Evolutionary conservation across 2,113 vertebrate species (phyloP).

Genomic region (Semnornis frantzii): DNA sequence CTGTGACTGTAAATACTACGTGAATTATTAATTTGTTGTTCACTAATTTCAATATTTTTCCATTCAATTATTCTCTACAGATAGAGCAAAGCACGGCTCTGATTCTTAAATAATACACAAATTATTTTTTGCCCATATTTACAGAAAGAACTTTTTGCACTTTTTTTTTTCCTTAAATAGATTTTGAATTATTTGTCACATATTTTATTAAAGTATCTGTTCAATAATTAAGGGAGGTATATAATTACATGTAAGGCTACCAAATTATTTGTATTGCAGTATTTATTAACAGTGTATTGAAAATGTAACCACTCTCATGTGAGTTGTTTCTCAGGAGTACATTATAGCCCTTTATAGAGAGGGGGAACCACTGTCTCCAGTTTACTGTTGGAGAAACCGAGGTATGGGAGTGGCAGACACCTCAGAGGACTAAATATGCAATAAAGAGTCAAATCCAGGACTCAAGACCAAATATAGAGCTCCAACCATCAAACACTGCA

Average conservation of each 20-base stretch:
- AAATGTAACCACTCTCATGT: background rate
- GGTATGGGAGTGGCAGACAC: no score
- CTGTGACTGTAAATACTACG: conserved; percentile 16
- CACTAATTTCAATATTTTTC: conserved; percentile 49
- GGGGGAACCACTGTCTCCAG: background rate
- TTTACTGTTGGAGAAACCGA: background rate
- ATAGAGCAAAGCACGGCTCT: conserved; percentile 15
- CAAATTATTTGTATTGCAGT: background rate
- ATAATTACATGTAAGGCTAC: conserved; percentile 46
- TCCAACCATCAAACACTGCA: background rate
- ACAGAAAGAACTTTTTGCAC: conserved; percentile 32
- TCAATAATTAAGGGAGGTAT: conserved; percentile 60
- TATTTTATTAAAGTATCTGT: conserved; percentile 61
- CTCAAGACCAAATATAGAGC: background rate
- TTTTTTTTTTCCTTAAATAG: conserved; percentile 14
- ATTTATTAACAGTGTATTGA: conserved; percentile 1
- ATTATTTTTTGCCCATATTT: conserved; percentile 53
- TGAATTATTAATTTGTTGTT: conserved; percentile 65
- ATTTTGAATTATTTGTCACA: conserved; percentile 57
- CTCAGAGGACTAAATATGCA: background rate
- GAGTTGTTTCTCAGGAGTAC: background rate
- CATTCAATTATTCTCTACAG: conserved; percentile 42
- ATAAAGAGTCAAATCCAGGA: background rate
- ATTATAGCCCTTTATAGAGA: background rate
- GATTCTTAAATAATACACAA: conserved; percentile 50